Evolutionary conservation across 2,113 vertebrate species (phyloP), one percentile per base, ranked within the genome.

Genomic region (Pitta sordida): DNA sequence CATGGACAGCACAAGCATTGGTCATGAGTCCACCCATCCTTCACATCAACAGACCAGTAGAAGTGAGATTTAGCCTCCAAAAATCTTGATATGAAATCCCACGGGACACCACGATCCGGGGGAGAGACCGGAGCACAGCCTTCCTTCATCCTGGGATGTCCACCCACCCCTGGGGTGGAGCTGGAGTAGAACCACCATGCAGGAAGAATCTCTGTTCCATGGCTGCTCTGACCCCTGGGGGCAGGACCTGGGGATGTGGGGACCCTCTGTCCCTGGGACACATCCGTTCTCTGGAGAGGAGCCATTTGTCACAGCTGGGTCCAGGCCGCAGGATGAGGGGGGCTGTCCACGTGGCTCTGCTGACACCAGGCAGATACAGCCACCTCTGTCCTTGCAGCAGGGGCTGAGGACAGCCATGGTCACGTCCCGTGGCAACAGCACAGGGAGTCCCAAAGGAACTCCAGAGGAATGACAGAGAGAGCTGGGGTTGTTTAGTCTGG

Each of bases 101-200:
- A 34, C 59, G 8, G 20, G 56, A 44, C 0, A 3, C 32, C 48
- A 48, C 23, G 17, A 44, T 13, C 1, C 0, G 4, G 6, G 6
- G n/a, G n/a, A 79, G 18, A 74, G 64, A 19, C 46, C 20, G 9
- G 17, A 75, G n/a, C 53, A 65, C 24, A 48, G 41, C 32, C 15
- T 64, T 39, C 44, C 26, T n/a, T 68, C 30, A 0, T 34, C 39
- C 30, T 0, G 0, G 58, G n/a, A 18, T 5, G 22, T 34, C n/a
- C 44, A 52, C 37, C 27, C n/a, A 43, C 14, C 21, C 27, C 37
- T n/a, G 64, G 15, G 13, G 14, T 51, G 44, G 32, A 44, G 58
- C 39, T 83, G 60, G 62, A 75, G 34, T 37, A 78, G 18, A 76
- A 34, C 43, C 44, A 63, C 21, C 44, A 26, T 0, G 0, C 7